Base-by-base conservation (phyloP, 2,113 vertebrate species). In the Toxotes jaculatrix region DNA sequence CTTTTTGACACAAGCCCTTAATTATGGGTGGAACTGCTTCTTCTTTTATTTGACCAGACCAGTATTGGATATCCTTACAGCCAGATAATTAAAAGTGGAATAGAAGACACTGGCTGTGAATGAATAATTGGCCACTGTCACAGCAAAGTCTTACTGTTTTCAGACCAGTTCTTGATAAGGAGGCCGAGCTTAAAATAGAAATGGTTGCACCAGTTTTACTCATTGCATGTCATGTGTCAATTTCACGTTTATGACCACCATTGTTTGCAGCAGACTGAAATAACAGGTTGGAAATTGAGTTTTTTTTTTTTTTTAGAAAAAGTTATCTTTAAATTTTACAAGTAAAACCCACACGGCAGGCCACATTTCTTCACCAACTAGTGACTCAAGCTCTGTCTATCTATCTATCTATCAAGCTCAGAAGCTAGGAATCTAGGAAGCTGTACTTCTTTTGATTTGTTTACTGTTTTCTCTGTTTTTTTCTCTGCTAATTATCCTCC, bases 311-410 rank as follows among this genome's bases (percentile, higher is more conserved):
- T 88, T 89, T 86, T 79, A 34, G 67, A 78, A 40, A 71, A 45
- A 80, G 84, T 82, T 93, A 93, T 94, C 86, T 94, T 93, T 89
- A 88, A 72, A 73, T 86, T 94, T 93, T 91, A 95, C 73, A 63
- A 82, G 60, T 72, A 65, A 82, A 92, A 87, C 75, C 79, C 65
- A 84, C 66, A 74, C 47, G n/a, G 68, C 66, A 82, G 74, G 70
- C 59, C 49, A 73, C 79, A 87, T 73, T 36, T 55, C n/a, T 56
- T 51, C 34, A 59, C 60, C 4, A 42, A 38, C 40, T 17, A 17
- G 16, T 9, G 23, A 21, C 27, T 57, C 8, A 49, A 23, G 36
- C 21, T 57, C 19, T 59, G 2, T 64, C 56, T 62, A 27, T 70
- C n/a, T 62, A 36, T 34, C 56, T 62, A 51, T 45, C 21, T 27